Conservation (phyloP, 2,113 vertebrate species). For the Vulpes lagopus region DNA sequence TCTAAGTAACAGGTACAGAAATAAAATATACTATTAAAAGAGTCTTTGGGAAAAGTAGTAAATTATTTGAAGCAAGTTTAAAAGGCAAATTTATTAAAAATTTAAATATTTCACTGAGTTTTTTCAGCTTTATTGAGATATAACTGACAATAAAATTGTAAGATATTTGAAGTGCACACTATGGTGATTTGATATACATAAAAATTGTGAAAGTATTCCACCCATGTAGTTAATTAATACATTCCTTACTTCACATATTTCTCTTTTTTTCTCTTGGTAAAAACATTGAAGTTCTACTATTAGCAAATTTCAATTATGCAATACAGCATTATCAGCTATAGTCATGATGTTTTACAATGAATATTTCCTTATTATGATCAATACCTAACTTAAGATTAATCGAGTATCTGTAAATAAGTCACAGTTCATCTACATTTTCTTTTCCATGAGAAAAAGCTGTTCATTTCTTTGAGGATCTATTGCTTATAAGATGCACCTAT, state of each 20-base stretch:
- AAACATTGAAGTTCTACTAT: background rate
- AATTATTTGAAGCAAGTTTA: constrained; percentile 9
- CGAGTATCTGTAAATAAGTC: background rate
- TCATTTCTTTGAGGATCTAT: background rate
- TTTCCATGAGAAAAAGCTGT: background rate
- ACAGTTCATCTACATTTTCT: background rate
- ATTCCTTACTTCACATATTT: background rate
- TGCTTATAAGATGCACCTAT: background rate
- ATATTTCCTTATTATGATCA: background rate
- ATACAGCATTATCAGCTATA: background rate
- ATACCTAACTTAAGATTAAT: background rate
- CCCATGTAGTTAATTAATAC: background rate
- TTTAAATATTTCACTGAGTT: background rate
- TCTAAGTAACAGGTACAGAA: background rate
- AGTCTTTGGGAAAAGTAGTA: background rate
- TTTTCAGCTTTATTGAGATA: background rate
- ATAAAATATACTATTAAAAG: background rate
- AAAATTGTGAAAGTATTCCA: background rate
- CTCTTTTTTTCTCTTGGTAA: background rate
- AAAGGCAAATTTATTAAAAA: background rate
- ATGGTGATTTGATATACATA: background rate
- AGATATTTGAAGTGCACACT: background rate
- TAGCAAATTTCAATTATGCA: background rate
- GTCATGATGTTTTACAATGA: background rate
- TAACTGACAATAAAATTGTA: background rate